Evolutionary conservation across 2,888 invertebrate species (phyloP).

Genomic region (Pyrrhopygopsis socrates): DNA sequence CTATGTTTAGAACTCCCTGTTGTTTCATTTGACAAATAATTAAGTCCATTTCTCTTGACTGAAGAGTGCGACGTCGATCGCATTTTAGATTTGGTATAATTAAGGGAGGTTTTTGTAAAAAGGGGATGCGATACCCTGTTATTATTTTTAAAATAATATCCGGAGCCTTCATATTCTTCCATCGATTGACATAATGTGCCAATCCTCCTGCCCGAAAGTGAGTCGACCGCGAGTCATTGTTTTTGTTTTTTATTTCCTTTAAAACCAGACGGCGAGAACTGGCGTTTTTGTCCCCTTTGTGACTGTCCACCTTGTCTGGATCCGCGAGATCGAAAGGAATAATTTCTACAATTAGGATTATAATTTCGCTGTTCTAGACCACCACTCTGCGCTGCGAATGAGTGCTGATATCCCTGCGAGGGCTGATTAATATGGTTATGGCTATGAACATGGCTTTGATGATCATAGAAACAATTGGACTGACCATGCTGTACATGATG

Average conservation of each 20-base stretch:
- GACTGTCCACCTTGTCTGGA: neutral
- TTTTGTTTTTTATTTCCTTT: constrained; percentile 33
- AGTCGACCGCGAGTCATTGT: constrained; percentile 33
- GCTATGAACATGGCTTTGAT: neutral
- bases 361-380: neutral
- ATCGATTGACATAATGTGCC: neutral
- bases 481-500: too few relatives aligned
- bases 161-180: constrained; percentile 39
- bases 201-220: constrained; percentile 29
- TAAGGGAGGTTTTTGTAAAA: constrained; percentile 38
- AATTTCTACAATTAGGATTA: neutral
- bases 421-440: neutral
- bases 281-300: neutral
- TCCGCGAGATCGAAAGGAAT: neutral
- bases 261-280: neutral
- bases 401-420: constrained; percentile 23
- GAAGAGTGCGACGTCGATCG: constrained; percentile 3
- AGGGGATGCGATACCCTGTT: constrained; percentile 56
- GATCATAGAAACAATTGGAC: too few relatives aligned
- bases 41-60: neutral
- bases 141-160: constrained; percentile 24
- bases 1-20: constrained; percentile 53
- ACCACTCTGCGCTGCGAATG: neutral
- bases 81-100: neutral
- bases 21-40: constrained; percentile 51